Evolutionary conservation across 2,113 vertebrate species (phyloP).

Genomic region (Collichthys lucidus): DNA sequence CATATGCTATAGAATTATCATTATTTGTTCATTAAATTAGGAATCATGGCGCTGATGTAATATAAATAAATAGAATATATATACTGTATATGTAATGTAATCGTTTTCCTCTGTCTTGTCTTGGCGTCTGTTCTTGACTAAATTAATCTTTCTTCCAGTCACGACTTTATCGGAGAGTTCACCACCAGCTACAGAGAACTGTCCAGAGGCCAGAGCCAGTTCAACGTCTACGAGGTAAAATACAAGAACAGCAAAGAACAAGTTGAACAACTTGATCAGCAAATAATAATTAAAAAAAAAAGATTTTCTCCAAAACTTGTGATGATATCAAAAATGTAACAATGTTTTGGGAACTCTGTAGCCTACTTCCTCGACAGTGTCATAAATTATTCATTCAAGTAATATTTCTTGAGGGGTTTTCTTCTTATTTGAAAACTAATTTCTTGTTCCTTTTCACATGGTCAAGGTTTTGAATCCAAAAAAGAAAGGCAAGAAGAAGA

Average conservation of each 20-base stretch:
- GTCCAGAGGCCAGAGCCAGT: conserved; percentile 94
- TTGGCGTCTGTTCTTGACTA: neutral
- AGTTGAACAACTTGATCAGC: neutral
- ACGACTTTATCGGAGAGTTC: conserved; percentile 98
- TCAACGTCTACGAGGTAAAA: conserved; percentile 94
- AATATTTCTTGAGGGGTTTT: conserved; percentile 1
- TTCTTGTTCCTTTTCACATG: conserved; percentile 17
- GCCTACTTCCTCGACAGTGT: neutral
- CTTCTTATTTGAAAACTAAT: too few relatives aligned
- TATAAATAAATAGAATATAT: neutral
- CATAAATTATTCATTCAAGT: conserved; percentile 36
- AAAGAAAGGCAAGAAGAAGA: conserved; percentile 99
- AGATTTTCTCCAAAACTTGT: conserved; percentile 2
- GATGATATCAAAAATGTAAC: neutral
- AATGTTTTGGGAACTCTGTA: conserved; percentile 4
- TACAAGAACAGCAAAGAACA: neutral
- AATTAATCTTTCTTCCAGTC: conserved; percentile 78
- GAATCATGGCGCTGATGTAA: neutral
- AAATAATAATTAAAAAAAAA: neutral
- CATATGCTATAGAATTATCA: neutral
- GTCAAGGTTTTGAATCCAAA: conserved; percentile 93
- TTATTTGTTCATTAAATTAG: neutral
- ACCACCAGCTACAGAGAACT: conserved; percentile 97
- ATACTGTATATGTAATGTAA: neutral
- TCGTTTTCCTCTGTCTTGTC: neutral